Evolutionary conservation across 2,797 vertebrate genomes (phyloP), one percentile per base, ranked within the genome.

Genomic region (Coregonus sp.): DNA sequence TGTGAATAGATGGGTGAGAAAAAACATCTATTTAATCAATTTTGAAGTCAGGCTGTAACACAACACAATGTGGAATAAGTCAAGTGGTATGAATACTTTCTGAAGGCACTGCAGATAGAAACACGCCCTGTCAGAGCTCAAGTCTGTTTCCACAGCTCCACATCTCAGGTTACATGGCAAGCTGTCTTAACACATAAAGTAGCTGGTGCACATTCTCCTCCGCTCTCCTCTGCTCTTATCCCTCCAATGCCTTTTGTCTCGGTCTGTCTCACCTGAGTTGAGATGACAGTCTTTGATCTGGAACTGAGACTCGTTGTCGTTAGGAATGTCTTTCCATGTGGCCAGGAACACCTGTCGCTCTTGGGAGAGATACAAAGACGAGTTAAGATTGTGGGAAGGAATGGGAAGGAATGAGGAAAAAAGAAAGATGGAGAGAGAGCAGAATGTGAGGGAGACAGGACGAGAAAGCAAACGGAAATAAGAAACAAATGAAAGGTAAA

Each of bases 281-380:
- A 98, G 95, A 61, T 97, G 95, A 78, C 96, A 97, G 84, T 99
- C 98, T 91, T 97, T 98, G 89, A 99, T 95, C 92, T 98, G 97
- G 91, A 97, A 98, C 92, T 98, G 98, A 70, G 96, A 90, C 89
- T 99, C 98, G 0, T 96, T 98, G 76, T 99, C 98, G 0, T 96
- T 98, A 74, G 98, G 96, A 91, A 99, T 98, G 93, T 99, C 98
- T 88, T 99, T 99, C 98, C 98, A 99, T 0, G 97, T 99, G 82
- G 96, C 96, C 83, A 99, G 94, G 92, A 99, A 99, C 89, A 97
- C 95, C 91, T 99, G 97, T 51, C 98, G 92, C 82, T 99, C 98
- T 99, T 93, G 50, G 78, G 80, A 72, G 2, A 63, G 79, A 85
- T 65, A 89, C 51, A 80, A 35, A 59, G 4, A 54, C n/a, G 67